Percentiles rank a stretch among this genome's conserved stretches.
These are phyloP conservation scores for Xestia rhomboidea DNA, from an alignment of 2,888 invertebrate genomes.

Conservation along the genomic window DNA sequence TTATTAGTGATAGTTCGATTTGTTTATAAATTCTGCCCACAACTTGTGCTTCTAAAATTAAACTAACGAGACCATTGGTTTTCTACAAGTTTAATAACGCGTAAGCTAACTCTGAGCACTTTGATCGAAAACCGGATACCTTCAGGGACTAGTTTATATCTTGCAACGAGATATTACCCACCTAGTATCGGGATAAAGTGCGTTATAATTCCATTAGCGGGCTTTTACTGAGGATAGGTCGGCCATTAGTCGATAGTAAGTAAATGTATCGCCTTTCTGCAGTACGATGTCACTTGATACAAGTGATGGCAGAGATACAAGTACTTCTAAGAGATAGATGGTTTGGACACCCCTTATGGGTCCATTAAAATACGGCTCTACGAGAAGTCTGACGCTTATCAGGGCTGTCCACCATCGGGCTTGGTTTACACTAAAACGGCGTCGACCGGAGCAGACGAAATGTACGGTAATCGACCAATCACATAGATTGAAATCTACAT, in stretches of 20 bases:
- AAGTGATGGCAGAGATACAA: conserved; percentile 26
- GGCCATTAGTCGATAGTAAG: conserved; percentile 44
- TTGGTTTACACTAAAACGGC: not conserved
- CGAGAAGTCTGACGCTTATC: not conserved
- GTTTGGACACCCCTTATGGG: not conserved
- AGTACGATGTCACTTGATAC: conserved; percentile 33
- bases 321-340: not conserved
- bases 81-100: conserved; percentile 15
- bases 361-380: not conserved
- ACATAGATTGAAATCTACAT: not conserved
- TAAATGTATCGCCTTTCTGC: conserved; percentile 43
- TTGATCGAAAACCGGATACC: conserved; percentile 40
- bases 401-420: not conserved
- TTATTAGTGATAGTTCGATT: not conserved
- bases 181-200: conserved; percentile 48
- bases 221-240: conserved; percentile 43
- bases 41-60: not conserved
- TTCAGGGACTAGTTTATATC: conserved; percentile 56
- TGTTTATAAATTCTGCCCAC: not conserved
- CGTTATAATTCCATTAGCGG: conserved; percentile 60
- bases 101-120: conserved; percentile 4
- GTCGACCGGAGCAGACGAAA: not conserved
- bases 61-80: not conserved
- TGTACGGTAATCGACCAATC: not conserved
- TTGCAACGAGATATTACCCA: conserved; percentile 36